These are phyloP conservation scores for Calcarius lapponicus DNA, from an alignment of 2,797 vertebrate species.

Conservation along the genomic window DNA sequence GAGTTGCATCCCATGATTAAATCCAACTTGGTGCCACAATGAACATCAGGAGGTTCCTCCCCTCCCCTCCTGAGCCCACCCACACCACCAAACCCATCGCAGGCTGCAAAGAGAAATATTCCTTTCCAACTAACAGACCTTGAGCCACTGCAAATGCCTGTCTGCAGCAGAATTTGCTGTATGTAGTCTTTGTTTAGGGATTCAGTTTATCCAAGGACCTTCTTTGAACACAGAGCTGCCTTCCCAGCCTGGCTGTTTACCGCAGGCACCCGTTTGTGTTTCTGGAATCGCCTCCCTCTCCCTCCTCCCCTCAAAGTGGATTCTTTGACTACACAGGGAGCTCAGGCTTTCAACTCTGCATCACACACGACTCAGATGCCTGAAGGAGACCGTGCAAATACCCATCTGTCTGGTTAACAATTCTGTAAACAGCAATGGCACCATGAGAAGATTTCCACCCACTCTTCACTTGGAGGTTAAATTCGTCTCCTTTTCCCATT, in stretches of 20 bases:
- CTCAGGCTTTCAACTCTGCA: conserved; percentile 50
- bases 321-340: conserved; percentile 36
- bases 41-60: neutral
- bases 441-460: neutral
- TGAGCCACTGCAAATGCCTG: neutral
- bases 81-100: fast-evolving
- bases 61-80: neutral
- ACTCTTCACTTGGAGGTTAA: conserved; percentile 17
- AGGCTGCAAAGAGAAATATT: neutral
- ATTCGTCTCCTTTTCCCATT: neutral
- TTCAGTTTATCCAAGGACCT: conserved; percentile 9
- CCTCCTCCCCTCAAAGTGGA: neutral
- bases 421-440: conserved; percentile 14
- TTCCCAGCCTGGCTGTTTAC: neutral
- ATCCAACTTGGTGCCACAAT: fast-evolving
- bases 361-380: conserved; percentile 12
- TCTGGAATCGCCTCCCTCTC: neutral
- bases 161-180: neutral
- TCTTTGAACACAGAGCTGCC: neutral
- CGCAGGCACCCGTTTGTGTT: neutral
- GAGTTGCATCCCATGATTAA: neutral
- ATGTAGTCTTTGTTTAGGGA: neutral
- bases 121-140: neutral
- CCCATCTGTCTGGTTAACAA: conserved; percentile 26
- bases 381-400: conserved; percentile 36